Evolutionary conservation across 2,888 invertebrate species (phyloP).

Genomic region (Macrophya alboannulata): DNA sequence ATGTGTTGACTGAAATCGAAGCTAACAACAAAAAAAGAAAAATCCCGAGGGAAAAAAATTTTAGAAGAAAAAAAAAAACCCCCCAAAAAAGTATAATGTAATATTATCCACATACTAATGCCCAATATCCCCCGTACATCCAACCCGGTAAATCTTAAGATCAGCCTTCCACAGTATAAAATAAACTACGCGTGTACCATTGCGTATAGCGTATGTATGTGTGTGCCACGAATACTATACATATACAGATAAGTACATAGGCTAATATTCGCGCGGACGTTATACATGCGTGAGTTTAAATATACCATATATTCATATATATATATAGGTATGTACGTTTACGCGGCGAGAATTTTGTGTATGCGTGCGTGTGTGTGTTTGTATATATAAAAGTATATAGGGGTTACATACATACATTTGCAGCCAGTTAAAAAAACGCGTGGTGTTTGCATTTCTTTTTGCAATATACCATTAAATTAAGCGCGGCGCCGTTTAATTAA

Average conservation of each 20-base stretch:
- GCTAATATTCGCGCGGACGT: neutral
- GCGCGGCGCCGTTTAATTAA: neutral
- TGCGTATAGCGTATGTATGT: neutral
- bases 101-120: constrained; percentile 45
- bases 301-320: neutral
- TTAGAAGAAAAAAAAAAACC: neutral
- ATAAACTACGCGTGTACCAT: constrained; percentile 26
- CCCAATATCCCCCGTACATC: neutral
- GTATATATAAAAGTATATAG: neutral
- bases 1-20: constrained; percentile 74
- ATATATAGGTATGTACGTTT: neutral
- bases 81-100: constrained; percentile 22
- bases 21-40: neutral
- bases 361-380: neutral
- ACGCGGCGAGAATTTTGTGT: neutral
- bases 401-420: neutral
- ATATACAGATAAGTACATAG: neutral
- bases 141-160: constrained; percentile 26
- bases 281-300: neutral
- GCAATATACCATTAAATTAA: neutral
- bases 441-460: constrained; percentile 58
- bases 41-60: neutral
- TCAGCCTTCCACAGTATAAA: constrained; percentile 42
- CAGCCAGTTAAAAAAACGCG: constrained; percentile 61
- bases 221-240: neutral